Evolutionary conservation across 2,113 vertebrate genomes (phyloP).

Genomic region (Mandrillus leucophaeus): DNA sequence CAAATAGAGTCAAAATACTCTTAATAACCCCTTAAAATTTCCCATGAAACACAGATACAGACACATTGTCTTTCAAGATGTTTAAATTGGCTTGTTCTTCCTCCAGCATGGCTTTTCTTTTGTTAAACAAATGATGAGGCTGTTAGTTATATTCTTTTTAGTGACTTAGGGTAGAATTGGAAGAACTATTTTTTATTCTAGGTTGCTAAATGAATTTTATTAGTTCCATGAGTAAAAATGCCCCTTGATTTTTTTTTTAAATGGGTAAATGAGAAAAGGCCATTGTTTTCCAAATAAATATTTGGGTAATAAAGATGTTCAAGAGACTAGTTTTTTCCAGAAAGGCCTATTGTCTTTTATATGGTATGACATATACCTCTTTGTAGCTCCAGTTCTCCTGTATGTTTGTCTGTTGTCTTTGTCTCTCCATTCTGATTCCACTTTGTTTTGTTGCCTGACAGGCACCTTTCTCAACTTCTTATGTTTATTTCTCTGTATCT

Average conservation of each 20-base stretch:
- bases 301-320: not conserved
- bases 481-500: not conserved
- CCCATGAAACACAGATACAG: not conserved
- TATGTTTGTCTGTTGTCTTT: not conserved
- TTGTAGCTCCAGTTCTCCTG: not conserved
- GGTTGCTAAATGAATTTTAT: constrained; percentile 2
- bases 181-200: constrained; percentile 10
- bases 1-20: not conserved
- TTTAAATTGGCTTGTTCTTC: not conserved
- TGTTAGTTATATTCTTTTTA: not conserved
- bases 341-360: not conserved
- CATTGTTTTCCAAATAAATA: constrained; percentile 16
- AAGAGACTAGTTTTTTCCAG: not conserved
- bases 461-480: not conserved
- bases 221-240: not conserved
- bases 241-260: not conserved
- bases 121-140: not conserved
- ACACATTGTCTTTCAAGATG: not conserved
- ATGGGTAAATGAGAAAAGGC: not conserved
- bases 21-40: not conserved
- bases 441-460: not conserved
- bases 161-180: not conserved
- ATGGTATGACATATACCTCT: not conserved
- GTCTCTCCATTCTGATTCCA: not conserved
- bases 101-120: not conserved